Base-by-base conservation (phyloP, 2,113 vertebrate species). In the Struthidea cinerea region DNA sequence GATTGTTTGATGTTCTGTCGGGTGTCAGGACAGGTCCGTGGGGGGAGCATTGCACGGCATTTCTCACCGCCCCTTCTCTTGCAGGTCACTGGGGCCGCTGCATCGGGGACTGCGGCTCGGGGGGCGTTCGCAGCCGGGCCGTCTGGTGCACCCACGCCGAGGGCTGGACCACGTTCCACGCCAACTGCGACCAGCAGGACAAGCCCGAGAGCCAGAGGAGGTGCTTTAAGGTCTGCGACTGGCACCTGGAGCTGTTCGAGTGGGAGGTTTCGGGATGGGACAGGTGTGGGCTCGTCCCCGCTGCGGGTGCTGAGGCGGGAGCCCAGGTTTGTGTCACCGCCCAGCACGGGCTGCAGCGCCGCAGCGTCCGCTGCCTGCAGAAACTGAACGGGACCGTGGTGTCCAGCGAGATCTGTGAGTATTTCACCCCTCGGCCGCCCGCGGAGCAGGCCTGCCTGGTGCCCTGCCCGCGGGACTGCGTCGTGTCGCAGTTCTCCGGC, bases 61-160 rank as follows among this genome's bases (percentile, higher is more conserved):
- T 47, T 74, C 91, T 97, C 70, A 93, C 42, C 41, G 2, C 5
- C 41, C 20, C 6, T 37, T 94, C 82, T 85, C 79, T 95, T 96
- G 20, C 97, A 99, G 99, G 99, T 94, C 98, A 98, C 94, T 99
- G 99, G 99, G 98, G 99, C 91, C 98, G 98, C 80, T 99, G 99
- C 35, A 78, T 98, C 9, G 99, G 99, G 12, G 98, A 99, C 90
- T 99, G 99, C 24, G 99, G 99, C 49, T 98, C 98, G 0, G 98
- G 98, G 5, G 99, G 99, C 28, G 15, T 98, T 21, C 99, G 99
- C 93, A 98, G 97, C 16, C 98, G 99, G 10, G 98, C 98, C 1
- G 93, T 99, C 79, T 99, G 99, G 99, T 99, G 99, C 74, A 98
- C 99, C 46, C 99, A 99, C 89, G 73, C 87, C 6, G 99, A 99